Evolutionary conservation across 2,888 invertebrate genomes (phyloP).

Genomic region (Mellilla xanthometata): DNA sequence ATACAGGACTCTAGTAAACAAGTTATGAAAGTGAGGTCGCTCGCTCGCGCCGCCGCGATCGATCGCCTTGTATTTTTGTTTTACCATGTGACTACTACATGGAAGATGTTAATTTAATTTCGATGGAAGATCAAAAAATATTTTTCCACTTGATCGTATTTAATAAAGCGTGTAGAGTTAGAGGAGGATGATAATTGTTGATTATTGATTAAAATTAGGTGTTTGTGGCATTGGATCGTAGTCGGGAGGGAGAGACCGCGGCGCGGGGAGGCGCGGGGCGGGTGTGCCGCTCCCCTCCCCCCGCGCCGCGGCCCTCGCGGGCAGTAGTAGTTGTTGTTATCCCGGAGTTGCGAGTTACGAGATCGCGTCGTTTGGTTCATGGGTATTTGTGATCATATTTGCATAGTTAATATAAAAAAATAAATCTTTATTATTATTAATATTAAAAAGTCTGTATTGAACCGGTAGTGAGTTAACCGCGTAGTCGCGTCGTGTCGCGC

Average conservation of each 20-base stretch:
- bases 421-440: slow-evolving; percentile 69
- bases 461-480: slow-evolving; percentile 54
- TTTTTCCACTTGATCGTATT: slow-evolving; percentile 81
- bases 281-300: slow-evolving; percentile 17
- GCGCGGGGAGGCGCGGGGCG: slow-evolving; percentile 28
- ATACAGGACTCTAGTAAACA: too few relatives aligned
- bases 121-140: slow-evolving; percentile 76
- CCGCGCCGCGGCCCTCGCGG: slow-evolving; percentile 36
- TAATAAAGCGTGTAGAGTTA: slow-evolving; percentile 76
- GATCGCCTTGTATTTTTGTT: slow-evolving; percentile 66
- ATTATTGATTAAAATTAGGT: slow-evolving; percentile 81
- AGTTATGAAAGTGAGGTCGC: background rate
- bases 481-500: slow-evolving; percentile 40
- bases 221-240: slow-evolving; percentile 75
- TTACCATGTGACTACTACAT: slow-evolving; percentile 62
- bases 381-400: slow-evolving; percentile 78
- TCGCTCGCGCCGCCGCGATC: slow-evolving; percentile 40
- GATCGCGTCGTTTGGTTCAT: slow-evolving; percentile 74
- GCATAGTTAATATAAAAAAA: slow-evolving; percentile 71
- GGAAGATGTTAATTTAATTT: slow-evolving; percentile 71
- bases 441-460: slow-evolving; percentile 59
- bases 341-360: slow-evolving; percentile 57
- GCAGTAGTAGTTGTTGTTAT: slow-evolving; percentile 68
- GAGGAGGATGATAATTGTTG: slow-evolving; percentile 80
- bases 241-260: slow-evolving; percentile 29